A percentile compares a stretch with the other conserved stretches of the same genome.
phyloP scores from a whole-genome alignment of 2,888 invertebrate genomes.

The Polymixis flavicincta region DNA sequence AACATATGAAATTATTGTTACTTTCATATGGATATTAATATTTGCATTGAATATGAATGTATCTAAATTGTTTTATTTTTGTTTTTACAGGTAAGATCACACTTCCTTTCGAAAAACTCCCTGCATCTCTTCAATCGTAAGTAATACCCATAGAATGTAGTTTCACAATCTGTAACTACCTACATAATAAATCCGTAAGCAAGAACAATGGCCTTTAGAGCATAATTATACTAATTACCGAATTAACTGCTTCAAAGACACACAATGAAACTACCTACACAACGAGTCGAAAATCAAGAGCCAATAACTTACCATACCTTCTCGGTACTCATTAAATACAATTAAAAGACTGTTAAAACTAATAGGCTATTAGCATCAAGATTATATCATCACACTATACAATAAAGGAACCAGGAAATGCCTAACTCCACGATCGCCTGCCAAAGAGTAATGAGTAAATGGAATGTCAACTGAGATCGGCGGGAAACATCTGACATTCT shows the following conservation, averaged over 20 bases:
- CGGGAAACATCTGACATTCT: neutral
- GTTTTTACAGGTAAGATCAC: slow-evolving; percentile 48
- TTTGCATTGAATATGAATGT: neutral
- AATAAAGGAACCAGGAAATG: slow-evolving; percentile 55
- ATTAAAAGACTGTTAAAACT: slow-evolving; percentile 56
- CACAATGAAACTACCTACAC: slow-evolving; percentile 8
- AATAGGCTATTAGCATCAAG: slow-evolving; percentile 43
- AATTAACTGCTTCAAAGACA: slow-evolving; percentile 22
- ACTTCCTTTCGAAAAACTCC: neutral
- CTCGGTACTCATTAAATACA: slow-evolving; percentile 11
- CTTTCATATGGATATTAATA: too few relatives aligned
- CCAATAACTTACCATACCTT: neutral
- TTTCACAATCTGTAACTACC: neutral
- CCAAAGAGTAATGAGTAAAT: slow-evolving; percentile 28
- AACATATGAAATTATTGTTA: too few relatives aligned
- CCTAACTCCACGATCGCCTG: slow-evolving; percentile 14
- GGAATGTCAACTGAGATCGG: slow-evolving; percentile 8
- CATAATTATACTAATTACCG: slow-evolving; percentile 31
- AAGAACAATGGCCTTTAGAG: slow-evolving; percentile 24
- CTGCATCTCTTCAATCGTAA: slow-evolving; percentile 4
- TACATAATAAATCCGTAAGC: slow-evolving; percentile 3
- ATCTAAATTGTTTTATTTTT: slow-evolving; percentile 7
- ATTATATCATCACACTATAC: slow-evolving; percentile 45
- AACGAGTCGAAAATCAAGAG: neutral
- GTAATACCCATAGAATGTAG: neutral